These are phyloP conservation scores for Clistopyga incitator DNA, from an alignment of 2,888 invertebrate species.

Conservation along the genomic window DNA sequence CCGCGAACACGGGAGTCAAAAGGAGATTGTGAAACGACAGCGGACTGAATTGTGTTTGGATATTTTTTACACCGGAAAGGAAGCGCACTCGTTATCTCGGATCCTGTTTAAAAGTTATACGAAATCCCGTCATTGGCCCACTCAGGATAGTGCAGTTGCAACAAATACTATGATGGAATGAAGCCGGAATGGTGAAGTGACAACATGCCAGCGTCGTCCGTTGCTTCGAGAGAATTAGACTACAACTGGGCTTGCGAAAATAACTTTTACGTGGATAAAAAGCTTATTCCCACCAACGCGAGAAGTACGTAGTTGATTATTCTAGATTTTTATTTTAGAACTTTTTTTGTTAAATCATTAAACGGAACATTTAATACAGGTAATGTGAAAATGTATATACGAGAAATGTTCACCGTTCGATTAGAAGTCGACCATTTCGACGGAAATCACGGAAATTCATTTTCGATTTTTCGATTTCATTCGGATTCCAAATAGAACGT, in stretches of 20 bases:
- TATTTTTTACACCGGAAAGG: background rate
- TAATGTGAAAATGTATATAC: too few species aligned
- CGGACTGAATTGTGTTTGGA: background rate
- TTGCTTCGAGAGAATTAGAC: conserved; percentile 34
- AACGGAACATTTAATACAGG: too few species aligned
- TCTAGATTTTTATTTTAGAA: background rate
- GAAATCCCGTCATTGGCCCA: background rate
- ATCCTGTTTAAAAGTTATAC: background rate
- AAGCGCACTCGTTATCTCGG: background rate
- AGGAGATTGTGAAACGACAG: background rate
- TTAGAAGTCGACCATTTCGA: too few species aligned
- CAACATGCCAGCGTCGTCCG: conserved; percentile 32
- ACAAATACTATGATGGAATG: conserved; percentile 26
- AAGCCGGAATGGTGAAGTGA: conserved; percentile 1
- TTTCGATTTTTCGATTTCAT: too few species aligned
- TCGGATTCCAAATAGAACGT: too few species aligned
- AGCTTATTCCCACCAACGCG: background rate
- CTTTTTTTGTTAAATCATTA: too few species aligned
- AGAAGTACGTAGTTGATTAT: conserved; percentile 42
- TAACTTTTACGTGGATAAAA: conserved; percentile 20
- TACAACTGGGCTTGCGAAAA: conserved; percentile 30
- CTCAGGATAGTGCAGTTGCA: background rate
- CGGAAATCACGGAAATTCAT: too few species aligned
- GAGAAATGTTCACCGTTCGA: too few species aligned
- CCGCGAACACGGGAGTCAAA: background rate